Conservation (phyloP, 2,113 vertebrate species). For the Passer domesticus region DNA sequence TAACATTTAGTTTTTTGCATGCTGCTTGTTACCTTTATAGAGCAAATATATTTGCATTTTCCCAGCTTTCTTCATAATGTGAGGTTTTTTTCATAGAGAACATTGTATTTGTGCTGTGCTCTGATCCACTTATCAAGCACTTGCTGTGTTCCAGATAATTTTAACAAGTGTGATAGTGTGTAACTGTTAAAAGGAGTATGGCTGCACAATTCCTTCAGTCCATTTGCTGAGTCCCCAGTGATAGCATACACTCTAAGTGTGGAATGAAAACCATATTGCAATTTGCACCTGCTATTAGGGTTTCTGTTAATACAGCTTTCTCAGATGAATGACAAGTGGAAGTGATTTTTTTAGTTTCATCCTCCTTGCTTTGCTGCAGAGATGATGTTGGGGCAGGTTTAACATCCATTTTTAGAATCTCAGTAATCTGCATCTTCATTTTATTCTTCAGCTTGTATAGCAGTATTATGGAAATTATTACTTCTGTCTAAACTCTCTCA, state of each 20-base stretch:
- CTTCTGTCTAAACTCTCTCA: background rate
- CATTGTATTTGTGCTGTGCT: background rate
- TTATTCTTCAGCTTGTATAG: background rate
- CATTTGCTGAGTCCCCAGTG: background rate
- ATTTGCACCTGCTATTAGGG: slow-evolving; percentile 15
- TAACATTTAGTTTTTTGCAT: background rate
- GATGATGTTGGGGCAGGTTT: background rate
- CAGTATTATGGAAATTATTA: background rate
- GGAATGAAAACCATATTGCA: background rate
- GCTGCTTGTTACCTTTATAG: slow-evolving; percentile 11
- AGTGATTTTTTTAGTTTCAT: background rate
- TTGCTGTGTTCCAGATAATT: slow-evolving; percentile 26
- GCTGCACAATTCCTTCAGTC: background rate
- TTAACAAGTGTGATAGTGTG: slow-evolving; percentile 11
- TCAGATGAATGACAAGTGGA: background rate
- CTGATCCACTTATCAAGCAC: slow-evolving; percentile 11
- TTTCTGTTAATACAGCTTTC: slow-evolving; percentile 11
- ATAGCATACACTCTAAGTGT: background rate
- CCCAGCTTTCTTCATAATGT: slow-evolving; percentile 23
- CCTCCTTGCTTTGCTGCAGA: background rate
- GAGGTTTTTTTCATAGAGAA: background rate
- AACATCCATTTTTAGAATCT: background rate
- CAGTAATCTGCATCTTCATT: background rate
- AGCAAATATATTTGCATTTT: background rate
- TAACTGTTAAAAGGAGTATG: background rate